Evolutionary conservation across 1,140 invertebrate species (phyloP), one percentile per base, ranked within the genome.

Genomic region (Ruditapes philippinarum): DNA sequence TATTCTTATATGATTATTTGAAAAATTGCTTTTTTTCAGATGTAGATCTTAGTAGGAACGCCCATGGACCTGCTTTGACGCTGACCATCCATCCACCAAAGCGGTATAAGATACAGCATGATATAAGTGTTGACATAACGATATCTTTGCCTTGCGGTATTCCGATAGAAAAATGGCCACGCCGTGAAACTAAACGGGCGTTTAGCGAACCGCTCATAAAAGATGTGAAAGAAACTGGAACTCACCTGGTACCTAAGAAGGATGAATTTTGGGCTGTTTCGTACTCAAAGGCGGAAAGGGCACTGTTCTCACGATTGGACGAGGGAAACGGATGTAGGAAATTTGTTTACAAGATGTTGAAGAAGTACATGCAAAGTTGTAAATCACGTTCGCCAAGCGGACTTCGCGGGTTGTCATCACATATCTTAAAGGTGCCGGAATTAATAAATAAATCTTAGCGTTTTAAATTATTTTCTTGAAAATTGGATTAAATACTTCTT

Each of bases 41-140:
- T 73, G 68, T 73, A 22, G 19, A 73, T n/a, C 38, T 73, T 42
- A 73, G 33, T 38, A 73, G 36, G n/a, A 11, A 73, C 22, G 22
- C 31, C 9, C 68, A 73, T 25, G 68, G 68, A 17, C 68, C 68
- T n/a, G 68, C 68, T 40, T 38, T 73, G 7, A 73, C 68, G 1
- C 7, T 73, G 17, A 42, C 33, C 22, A 73, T 73, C 9, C 31
- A 38, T 22, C 68, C 33, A 40, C 12, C 3, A 73, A n/a, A 31
- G 68, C 14, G 62, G 28, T 17, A 7, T 45, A 14, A 45, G 5
- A 45, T 45, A 7, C 54, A 25, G 19, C 68, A 73, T 25, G 11
- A 73, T 42, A 73, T 73, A 2, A 73, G 68, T 73, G 68, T 73
- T 38, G 68, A 73, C 38, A 73, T 73, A 2, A 73, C 68, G n/a